Base-by-base conservation (phyloP, 2,888 invertebrate species). In the Philereme transversata region DNA sequence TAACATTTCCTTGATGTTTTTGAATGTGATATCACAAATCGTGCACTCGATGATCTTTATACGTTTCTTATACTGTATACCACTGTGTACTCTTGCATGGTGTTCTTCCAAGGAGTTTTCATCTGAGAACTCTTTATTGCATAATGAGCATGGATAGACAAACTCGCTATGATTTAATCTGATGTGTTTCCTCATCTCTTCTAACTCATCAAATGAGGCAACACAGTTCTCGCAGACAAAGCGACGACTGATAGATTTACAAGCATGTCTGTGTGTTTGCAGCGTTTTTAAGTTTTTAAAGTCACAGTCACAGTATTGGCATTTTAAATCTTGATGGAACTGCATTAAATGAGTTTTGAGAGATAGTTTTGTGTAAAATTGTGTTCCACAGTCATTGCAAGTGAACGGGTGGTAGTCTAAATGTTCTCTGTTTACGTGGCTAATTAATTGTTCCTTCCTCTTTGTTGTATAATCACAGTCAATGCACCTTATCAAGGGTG, bases 351-450 rank as follows among this genome's bases (percentile, higher is more conserved):
- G 86, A 0, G 77, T 76, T 48, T 77, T 76, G 4, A 85, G 64
- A 40, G 79, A 79, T 1, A 77, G 56, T 70, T 83, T 82, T 0
- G 85, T 83, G 55, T 83, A 85, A 59, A 84, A 86, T 43, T 82
- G 82, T 45, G 80, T 80, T 0, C 73, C 75, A 38, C 86, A 86
- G 47, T 78, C 74, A 0, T 74, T 73, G 56, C 86, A 86, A 4
- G 78, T 78, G 52, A 81, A 85, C 0, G 86, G 85, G 57, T 82
- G 82, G 57, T 83, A 77, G 10, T 84, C 75, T 45, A 86, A 77
- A 72, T 86, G 86, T 57, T 82, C 83, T 11, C 84, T 69, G 48
- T 86, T 86, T 0, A 75, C 79, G 62, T 86, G 86, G 0, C 76
- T 73, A 0, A 86, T 76, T 5, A 86, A 64, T 46, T 81, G 77